Percentiles rank a stretch among this genome's conserved stretches.
Conservation (phyloP, 2,113 vertebrate genomes). For the Seriola dumerili region DNA sequence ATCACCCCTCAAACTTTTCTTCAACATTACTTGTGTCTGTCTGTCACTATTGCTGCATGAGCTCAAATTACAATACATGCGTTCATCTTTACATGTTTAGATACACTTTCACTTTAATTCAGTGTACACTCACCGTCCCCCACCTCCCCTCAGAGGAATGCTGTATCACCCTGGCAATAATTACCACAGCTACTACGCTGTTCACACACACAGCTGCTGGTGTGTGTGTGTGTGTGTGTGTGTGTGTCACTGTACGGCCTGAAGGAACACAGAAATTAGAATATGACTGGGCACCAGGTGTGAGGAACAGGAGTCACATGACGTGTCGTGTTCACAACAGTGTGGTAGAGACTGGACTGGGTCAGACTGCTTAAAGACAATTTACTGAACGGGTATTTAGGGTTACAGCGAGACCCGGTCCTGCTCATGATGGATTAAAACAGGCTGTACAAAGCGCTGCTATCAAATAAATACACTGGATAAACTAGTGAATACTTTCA, state of each 20-base stretch:
- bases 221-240: constrained; percentile 1
- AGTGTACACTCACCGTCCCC: background rate
- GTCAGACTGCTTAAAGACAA: background rate
- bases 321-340: background rate
- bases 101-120: background rate
- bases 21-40: too few relatives aligned
- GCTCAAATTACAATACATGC: background rate
- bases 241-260: constrained; percentile 6
- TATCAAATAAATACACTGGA: background rate
- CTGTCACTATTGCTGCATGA: background rate
- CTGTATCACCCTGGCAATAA: constrained; percentile 15
- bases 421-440: background rate
- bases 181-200: constrained; percentile 16
- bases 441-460: background rate
- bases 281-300: constrained; percentile 10
- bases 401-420: background rate
- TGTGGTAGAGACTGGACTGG: background rate
- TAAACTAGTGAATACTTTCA: background rate
- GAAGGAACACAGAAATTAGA: constrained; percentile 31
- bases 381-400: background rate
- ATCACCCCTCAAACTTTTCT: too few relatives aligned
- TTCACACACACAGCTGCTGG: constrained; percentile 30
- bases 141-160: background rate
- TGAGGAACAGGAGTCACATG: constrained; percentile 12
- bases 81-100: constrained; percentile 14